Percentiles rank a stretch among this genome's conserved stretches.
These are phyloP conservation scores for Carterocephalus palaemon DNA, from an alignment of 2,888 invertebrate genomes.

Conservation along the genomic window DNA sequence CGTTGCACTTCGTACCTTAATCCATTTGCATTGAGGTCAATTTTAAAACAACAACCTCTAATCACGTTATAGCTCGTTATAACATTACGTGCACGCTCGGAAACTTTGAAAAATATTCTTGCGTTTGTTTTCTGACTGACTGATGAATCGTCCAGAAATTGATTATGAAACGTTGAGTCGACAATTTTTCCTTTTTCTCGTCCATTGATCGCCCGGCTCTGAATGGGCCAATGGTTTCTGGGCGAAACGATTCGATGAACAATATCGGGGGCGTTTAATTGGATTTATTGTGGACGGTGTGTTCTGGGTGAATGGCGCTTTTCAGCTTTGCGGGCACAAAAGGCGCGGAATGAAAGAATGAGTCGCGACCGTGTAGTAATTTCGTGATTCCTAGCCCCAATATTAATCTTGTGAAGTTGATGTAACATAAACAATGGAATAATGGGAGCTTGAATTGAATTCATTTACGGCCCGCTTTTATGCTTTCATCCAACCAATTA, in stretches of 20 bases:
- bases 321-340: constrained; percentile 26
- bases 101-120: constrained; percentile 29
- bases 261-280: constrained; percentile 45
- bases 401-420: constrained; percentile 24
- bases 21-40: constrained; percentile 22
- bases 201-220: constrained; percentile 43
- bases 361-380: constrained; percentile 24
- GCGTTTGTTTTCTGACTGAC: constrained; percentile 34
- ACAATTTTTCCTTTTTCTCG: constrained; percentile 61
- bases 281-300: constrained; percentile 41
- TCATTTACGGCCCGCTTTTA: constrained; percentile 7
- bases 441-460: constrained; percentile 14
- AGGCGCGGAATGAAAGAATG: constrained; percentile 27
- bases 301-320: constrained; percentile 31
- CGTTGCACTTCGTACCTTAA: constrained; percentile 40
- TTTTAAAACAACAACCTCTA: constrained; percentile 25
- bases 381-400: constrained; percentile 17
- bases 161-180: constrained; percentile 63
- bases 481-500: background rate
- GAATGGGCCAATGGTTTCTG: constrained; percentile 46
- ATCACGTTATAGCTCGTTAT: constrained; percentile 13
- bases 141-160: constrained; percentile 50
- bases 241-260: constrained; percentile 42
- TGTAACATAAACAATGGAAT: constrained; percentile 19
- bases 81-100: too few relatives aligned